Evolutionary conservation across 2,113 vertebrate genomes (phyloP).

Genomic region (Amazona guildingii): DNA sequence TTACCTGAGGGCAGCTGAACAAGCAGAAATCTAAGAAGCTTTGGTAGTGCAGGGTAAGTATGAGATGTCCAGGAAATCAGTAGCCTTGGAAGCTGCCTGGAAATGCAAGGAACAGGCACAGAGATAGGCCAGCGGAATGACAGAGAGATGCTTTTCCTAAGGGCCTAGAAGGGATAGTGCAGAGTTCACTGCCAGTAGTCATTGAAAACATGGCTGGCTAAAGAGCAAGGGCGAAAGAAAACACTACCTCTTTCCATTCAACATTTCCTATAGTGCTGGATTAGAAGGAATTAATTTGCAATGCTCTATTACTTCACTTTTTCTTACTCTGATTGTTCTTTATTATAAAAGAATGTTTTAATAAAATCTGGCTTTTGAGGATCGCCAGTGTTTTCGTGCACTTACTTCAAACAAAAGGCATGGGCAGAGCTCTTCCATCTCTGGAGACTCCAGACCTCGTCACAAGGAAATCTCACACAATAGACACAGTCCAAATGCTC

Average conservation of each 20-base stretch:
- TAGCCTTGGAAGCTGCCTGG: neutral
- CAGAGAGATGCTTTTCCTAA: neutral
- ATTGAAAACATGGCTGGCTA: neutral
- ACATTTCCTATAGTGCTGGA: neutral
- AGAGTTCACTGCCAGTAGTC: neutral
- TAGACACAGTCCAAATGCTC: neutral
- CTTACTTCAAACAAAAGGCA: neutral
- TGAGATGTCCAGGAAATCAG: neutral
- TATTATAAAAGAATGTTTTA: neutral
- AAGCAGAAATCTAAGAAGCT: neutral
- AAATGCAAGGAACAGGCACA: neutral
- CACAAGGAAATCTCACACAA: neutral
- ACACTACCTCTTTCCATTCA: neutral
- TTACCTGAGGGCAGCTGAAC: neutral
- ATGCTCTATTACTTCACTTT: neutral
- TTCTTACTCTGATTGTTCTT: neutral
- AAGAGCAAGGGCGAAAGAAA: neutral
- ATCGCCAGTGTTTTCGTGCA: neutral
- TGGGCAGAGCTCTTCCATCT: neutral
- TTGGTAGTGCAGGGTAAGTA: neutral
- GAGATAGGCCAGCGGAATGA: neutral
- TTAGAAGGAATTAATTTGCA: neutral
- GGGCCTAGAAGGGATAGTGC: neutral
- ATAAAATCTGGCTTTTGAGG: neutral
- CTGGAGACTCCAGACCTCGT: neutral